Conservation (phyloP, 2,113 vertebrate species). For the Hirundichthys speculiger region DNA sequence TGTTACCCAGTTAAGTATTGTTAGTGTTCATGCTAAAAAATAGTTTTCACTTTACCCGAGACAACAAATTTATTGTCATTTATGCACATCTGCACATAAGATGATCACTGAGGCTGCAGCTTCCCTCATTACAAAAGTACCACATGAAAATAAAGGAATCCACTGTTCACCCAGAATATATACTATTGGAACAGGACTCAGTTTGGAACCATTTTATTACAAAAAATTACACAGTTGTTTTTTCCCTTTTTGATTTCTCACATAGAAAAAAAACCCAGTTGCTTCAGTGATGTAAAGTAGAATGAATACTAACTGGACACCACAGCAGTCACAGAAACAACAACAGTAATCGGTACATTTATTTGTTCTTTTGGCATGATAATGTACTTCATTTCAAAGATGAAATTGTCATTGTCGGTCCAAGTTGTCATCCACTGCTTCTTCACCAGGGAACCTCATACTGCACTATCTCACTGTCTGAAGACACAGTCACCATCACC, state of each 20-base stretch:
- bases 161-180: too few relatives aligned
- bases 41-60: too few relatives aligned
- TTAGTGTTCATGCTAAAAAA: too few relatives aligned
- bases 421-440: conserved; percentile 96
- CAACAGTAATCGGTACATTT: background rate
- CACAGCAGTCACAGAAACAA: conserved; percentile 10
- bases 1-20: too few relatives aligned
- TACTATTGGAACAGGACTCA: too few relatives aligned
- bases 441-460: conserved; percentile 93
- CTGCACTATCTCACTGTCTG: conserved; percentile 84
- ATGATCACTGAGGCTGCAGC: too few relatives aligned
- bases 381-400: conserved; percentile 41
- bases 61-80: too few relatives aligned
- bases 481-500: conserved; percentile 91
- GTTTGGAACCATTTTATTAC: too few relatives aligned
- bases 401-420: conserved; percentile 88
- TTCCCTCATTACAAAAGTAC: too few relatives aligned
- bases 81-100: too few relatives aligned
- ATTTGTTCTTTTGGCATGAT: conserved; percentile 2
- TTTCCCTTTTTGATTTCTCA: conserved; percentile 37
- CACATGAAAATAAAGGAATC: too few relatives aligned
- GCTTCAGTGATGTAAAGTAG: conserved; percentile 51
- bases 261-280: conserved; percentile 1
- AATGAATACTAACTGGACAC: conserved; percentile 56
- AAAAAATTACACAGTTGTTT: conserved; percentile 16